These are phyloP conservation scores for Genyomyrus donnyi DNA, from an alignment of 2,113 vertebrate species.

Conservation along the genomic window DNA sequence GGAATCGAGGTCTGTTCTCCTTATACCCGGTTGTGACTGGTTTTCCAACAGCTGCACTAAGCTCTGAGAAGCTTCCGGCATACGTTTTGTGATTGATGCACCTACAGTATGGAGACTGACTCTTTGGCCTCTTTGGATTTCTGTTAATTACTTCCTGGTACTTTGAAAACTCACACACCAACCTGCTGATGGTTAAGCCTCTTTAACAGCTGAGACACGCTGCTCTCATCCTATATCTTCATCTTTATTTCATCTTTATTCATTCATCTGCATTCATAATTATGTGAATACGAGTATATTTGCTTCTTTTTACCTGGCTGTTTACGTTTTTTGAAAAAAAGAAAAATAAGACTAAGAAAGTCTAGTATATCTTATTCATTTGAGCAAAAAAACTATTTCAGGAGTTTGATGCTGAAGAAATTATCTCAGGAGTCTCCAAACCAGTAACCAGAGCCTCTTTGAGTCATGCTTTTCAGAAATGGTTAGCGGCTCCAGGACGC, in stretches of 20 bases:
- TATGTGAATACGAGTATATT: not conserved
- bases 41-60: not conserved
- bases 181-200: not conserved
- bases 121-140: not conserved
- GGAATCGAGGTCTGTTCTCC: not conserved
- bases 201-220: not conserved
- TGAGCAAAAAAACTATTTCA: not conserved
- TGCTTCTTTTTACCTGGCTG: not conserved
- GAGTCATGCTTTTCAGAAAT: not conserved
- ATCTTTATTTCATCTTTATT: not conserved
- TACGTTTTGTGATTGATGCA: not conserved
- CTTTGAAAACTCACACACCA: not conserved
- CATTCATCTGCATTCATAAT: not conserved
- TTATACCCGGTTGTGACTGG: not conserved
- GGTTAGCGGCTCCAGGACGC: not conserved
- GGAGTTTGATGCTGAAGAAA: not conserved
- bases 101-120: not conserved
- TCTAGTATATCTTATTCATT: not conserved
- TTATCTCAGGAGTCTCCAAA: not conserved
- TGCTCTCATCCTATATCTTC: not conserved
- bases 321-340: not conserved
- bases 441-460: not conserved
- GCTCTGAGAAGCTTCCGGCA: not conserved
- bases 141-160: not conserved
- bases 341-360: not conserved